phyloP scores from a whole-genome alignment of 2,888 invertebrate genomes.

The Andrena minutula region DNA sequence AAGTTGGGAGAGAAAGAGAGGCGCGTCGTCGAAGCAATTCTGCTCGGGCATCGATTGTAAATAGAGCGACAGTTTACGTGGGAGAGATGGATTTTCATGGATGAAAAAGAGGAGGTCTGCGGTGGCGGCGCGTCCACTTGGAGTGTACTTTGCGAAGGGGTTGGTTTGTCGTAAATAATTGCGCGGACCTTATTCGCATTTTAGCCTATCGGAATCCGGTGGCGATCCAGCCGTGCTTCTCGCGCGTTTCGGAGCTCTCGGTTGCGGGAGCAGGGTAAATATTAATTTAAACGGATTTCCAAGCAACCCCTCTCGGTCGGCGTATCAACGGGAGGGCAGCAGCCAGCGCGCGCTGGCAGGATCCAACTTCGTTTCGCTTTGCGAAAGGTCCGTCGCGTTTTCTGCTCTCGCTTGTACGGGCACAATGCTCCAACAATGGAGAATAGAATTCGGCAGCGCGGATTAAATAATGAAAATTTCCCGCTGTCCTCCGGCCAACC shows the following conservation, averaged over 20 bases:
- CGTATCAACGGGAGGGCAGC: conserved; percentile 32
- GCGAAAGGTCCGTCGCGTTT: conserved; percentile 34
- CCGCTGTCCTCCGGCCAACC: conserved; percentile 38
- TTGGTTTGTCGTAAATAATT: conserved; percentile 83
- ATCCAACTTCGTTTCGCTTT: conserved; percentile 10
- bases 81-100: conserved; percentile 65
- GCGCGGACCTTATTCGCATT: conserved; percentile 77
- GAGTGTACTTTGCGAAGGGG: conserved; percentile 64
- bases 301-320: conserved; percentile 40
- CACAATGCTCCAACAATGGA: conserved; percentile 58
- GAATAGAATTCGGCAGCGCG: conserved; percentile 53
- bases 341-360: conserved; percentile 3
- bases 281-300: conserved; percentile 82
- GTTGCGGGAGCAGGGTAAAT: conserved; percentile 76
- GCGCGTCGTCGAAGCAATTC: conserved; percentile 37
- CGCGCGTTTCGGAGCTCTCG: conserved; percentile 27
- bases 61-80: conserved; percentile 59
- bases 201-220: conserved; percentile 72
- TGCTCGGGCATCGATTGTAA: conserved; percentile 66
- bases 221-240: conserved; percentile 17
- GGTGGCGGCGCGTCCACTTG: conserved; percentile 21
- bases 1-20: neutral
- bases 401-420: conserved; percentile 40
- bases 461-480: conserved; percentile 70
- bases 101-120: conserved; percentile 41